Conservation (phyloP, 1,140 invertebrate species). For the Diuraphis noxia region DNA sequence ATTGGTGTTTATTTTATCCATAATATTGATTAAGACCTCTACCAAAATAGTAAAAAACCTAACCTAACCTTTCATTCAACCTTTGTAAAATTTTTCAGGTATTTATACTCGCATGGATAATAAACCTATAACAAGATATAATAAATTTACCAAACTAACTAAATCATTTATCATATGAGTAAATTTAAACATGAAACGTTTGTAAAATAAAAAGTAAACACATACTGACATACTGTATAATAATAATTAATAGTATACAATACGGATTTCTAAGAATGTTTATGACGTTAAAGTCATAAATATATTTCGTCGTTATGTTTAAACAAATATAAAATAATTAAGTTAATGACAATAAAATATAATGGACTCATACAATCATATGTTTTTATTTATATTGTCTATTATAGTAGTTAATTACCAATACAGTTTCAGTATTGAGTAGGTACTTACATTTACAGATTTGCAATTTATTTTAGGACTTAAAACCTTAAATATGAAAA, state of each 20-base stretch:
- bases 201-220: neutral
- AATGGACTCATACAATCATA: neutral
- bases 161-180: neutral
- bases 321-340: neutral
- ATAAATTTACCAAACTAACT: neutral
- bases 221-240: neutral
- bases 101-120: neutral
- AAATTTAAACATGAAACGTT: neutral
- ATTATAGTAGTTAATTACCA: neutral
- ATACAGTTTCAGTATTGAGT: neutral
- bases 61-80: no score
- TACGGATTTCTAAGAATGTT: neutral
- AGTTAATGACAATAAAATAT: neutral
- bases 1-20: neutral
- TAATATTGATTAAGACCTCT: neutral
- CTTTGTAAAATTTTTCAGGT: neutral
- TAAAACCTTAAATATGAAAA: neutral
- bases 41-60: neutral
- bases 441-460: neutral
- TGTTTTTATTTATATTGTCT: neutral
- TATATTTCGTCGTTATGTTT: neutral
- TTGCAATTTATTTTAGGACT: neutral
- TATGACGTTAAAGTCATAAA: neutral
- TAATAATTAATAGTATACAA: constrained; percentile 6
- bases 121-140: neutral